Conservation (phyloP, 2,888 invertebrate species). For the Onchidella celtica region DNA sequence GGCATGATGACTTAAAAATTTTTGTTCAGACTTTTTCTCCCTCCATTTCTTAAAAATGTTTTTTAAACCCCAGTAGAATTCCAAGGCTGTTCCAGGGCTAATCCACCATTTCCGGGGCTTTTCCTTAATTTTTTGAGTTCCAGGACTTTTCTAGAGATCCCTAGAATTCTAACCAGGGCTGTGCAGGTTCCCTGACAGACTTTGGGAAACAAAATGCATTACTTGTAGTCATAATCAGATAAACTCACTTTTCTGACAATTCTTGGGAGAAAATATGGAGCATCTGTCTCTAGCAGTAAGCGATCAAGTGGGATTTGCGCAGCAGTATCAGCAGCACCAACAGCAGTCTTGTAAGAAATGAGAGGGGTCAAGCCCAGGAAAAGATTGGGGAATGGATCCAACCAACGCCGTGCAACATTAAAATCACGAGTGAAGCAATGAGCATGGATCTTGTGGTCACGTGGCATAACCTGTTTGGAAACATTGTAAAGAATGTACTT, state of each 20-base stretch:
- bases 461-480: constrained; percentile 71
- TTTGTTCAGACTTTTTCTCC: too few relatives aligned
- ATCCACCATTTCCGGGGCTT: too few relatives aligned
- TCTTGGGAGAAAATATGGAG: constrained; percentile 81
- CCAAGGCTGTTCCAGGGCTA: too few relatives aligned
- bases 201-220: too few relatives aligned
- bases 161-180: too few relatives aligned
- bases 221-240: not conserved
- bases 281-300: constrained; percentile 82
- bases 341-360: constrained; percentile 75
- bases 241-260: constrained; percentile 59
- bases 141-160: too few relatives aligned
- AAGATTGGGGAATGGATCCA: constrained; percentile 79
- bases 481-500: too few relatives aligned
- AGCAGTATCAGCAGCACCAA: constrained; percentile 75
- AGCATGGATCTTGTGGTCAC: constrained; percentile 80
- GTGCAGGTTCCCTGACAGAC: too few relatives aligned
- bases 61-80: too few relatives aligned
- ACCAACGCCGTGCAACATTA: constrained; percentile 78
- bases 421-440: constrained; percentile 81
- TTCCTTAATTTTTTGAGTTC: too few relatives aligned
- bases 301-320: constrained; percentile 78
- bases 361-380: constrained; percentile 80
- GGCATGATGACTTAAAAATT: too few relatives aligned
- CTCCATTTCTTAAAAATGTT: too few relatives aligned